Evolutionary conservation across 1,140 invertebrate species (phyloP), one percentile per base, ranked within the genome.

Genomic region (Drosophila tsacasi): DNA sequence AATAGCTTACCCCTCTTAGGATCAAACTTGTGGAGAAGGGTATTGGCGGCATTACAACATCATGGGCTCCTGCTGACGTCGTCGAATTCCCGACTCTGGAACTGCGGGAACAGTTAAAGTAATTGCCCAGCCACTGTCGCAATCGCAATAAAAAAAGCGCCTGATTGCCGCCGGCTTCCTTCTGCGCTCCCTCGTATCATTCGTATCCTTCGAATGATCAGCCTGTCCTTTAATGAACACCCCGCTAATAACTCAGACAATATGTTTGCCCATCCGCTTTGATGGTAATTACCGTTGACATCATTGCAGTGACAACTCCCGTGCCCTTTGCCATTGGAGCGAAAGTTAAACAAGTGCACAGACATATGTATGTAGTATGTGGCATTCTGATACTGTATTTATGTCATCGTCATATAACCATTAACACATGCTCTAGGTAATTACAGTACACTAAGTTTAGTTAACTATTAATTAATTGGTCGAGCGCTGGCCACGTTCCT

Each of bases 391-490:
- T 89, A 89, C 68, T 90, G 85, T 84, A 84, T 91, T 87, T 87
- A 71, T 84, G 59, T 81, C 60, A 76, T 87, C 76, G 69, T 80
- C 58, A 76, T 83, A 72, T 89, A 90, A 89, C 86, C 65, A 82
- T 90, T 91, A 91, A 90, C 81, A 91, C 82, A 90, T 81, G 82
- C 86, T 81, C 84, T 81, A 73, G 27, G 80, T 79, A 85, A 79
- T 89, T 90, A 89, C 81, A 79, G 78, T 76, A 86, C 59, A 85
- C 81, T 89, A 89, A 81, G 50, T 84, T 85, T 71, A 90, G 60
- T 84, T 82, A 90, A 90, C 81, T 89, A 89, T 85, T 79, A 85
- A 82, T 85, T 90, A 90, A 90, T 90, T 90, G 85, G 85, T 90
- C 85, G 85, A 90, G 79, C 85, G 79, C 85, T 90, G 81, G 82